Evolutionary conservation across 2,113 vertebrate species (phyloP), one percentile per base, ranked within the genome.

Genomic region (Stegastes partitus): DNA sequence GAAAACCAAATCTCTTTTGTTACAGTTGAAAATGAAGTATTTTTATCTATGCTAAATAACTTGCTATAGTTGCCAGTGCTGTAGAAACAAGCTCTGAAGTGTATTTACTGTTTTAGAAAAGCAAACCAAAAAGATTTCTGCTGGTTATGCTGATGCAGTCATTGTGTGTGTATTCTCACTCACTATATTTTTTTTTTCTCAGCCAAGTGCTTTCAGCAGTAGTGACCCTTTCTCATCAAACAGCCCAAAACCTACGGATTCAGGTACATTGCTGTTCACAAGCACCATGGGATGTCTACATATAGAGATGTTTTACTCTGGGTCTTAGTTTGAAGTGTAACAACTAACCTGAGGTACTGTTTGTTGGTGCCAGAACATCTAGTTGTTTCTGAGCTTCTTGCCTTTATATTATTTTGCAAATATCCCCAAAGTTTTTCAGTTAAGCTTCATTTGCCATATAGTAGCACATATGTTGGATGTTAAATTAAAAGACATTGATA

Each of bases 131-230:
- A 53, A 47, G 11, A 53, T 39, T 63, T 68, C 8, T 68, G 0
- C 5, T 42, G n/a, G 54, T 71, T 47, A 16, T 74, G 50, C 11
- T 16, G 16, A 53, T 2, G 10, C 53, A 28, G 21, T 28, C 55
- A 19, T 42, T 53, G 16, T 62, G 34, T 75, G 22, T 56, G 34
- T 67, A 47, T 67, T 70, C 50, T 83, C 22, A 21, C 44, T 64
- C 19, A 34, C 22, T 59, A 1, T 23, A 57, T 74, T 65, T 45
- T 2, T 59, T 77, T 84, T 5, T 59, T 77, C 37, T 74, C 72
- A 99, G 97, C 92, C 95, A 34, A 94, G 96, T 85, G 91, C 95
- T 74, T 96, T 97, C 87, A 95, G 95, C 81, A 95, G 94, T 76
- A 87, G 92, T 12, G 96, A 96, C 79, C 94, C 94, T 22, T 96